Conservation (phyloP, 2,113 vertebrate species). For the Mohoua ochrocephala region DNA sequence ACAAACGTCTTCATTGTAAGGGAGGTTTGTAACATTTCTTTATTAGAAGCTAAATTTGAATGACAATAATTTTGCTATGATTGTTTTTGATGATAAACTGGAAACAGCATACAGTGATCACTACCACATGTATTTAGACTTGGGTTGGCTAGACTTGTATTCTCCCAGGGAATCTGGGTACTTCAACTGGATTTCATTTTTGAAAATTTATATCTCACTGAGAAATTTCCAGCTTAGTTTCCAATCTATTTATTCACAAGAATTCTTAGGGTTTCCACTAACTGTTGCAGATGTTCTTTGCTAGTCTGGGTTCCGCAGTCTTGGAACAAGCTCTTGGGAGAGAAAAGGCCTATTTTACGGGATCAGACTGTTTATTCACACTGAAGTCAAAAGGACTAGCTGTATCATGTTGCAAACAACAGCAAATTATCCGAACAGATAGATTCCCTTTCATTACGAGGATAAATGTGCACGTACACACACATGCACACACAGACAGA, state of each 20-base stretch:
- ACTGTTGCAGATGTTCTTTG: slow-evolving; percentile 59
- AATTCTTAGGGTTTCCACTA: slow-evolving; percentile 55
- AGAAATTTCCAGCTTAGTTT: slow-evolving; percentile 67
- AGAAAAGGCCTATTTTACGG: slow-evolving; percentile 23
- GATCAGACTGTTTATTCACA: slow-evolving; percentile 49
- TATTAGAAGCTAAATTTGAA: slow-evolving; percentile 41
- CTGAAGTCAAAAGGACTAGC: slow-evolving; percentile 30
- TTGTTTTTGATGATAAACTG: slow-evolving; percentile 59
- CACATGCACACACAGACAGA: neutral
- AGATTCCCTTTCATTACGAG: slow-evolving; percentile 9
- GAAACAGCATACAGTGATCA: slow-evolving; percentile 60
- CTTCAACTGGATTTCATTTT: slow-evolving; percentile 68
- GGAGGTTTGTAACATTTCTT: neutral
- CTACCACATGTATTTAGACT: slow-evolving; percentile 67
- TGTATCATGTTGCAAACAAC: slow-evolving; percentile 28
- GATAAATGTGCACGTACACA: neutral
- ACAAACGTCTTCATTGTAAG: neutral
- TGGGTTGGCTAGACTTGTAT: slow-evolving; percentile 56
- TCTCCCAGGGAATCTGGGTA: slow-evolving; percentile 63
- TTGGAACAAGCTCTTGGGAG: slow-evolving; percentile 30
- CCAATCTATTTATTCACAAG: slow-evolving; percentile 58
- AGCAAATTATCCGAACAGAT: slow-evolving; percentile 45
- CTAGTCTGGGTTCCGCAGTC: neutral
- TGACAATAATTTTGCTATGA: slow-evolving; percentile 30
- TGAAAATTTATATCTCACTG: slow-evolving; percentile 55